Percentiles rank a stretch among this genome's conserved stretches.
These are phyloP conservation scores for Emydura subglobosa DNA, from an alignment of 2,113 vertebrate genomes.

Conservation along the genomic window DNA sequence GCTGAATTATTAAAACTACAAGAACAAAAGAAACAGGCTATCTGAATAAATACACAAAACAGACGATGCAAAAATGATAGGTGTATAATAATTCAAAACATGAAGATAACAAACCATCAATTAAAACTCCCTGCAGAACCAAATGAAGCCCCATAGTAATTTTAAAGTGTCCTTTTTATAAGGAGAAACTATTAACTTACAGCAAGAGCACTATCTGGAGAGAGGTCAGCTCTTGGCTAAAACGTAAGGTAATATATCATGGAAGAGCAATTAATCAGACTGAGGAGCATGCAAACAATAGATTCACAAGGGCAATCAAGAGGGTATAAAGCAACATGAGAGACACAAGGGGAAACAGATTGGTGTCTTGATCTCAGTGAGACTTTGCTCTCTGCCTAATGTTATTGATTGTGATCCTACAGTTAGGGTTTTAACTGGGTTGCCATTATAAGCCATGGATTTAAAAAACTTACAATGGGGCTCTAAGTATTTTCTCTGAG, in stretches of 20 bases:
- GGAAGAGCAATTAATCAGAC: slow-evolving; percentile 40
- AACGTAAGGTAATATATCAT: not conserved
- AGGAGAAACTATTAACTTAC: not conserved
- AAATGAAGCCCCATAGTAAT: not conserved
- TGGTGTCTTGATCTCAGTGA: slow-evolving; percentile 9
- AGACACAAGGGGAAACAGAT: not conserved
- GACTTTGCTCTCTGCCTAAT: not conserved
- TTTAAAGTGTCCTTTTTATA: not conserved
- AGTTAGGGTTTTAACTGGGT: not conserved
- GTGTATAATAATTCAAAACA: not conserved
- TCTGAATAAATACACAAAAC: not conserved
- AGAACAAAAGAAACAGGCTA: not conserved
- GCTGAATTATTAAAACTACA: not conserved
- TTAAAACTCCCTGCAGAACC: not conserved
- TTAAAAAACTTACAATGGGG: not conserved
- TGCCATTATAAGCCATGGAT: not conserved
- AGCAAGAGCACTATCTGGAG: slow-evolving; percentile 6
- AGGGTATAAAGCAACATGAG: not conserved
- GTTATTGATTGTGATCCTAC: not conserved
- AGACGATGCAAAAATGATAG: not conserved
- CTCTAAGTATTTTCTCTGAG: not conserved
- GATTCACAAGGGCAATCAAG: slow-evolving; percentile 32
- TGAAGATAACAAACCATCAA: not conserved
- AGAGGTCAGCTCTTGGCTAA: not conserved
- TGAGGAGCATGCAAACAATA: not conserved